Evolutionary conservation across 2,797 vertebrate genomes (phyloP), one percentile per base, ranked within the genome.

Genomic region (Molossus molossus): DNA sequence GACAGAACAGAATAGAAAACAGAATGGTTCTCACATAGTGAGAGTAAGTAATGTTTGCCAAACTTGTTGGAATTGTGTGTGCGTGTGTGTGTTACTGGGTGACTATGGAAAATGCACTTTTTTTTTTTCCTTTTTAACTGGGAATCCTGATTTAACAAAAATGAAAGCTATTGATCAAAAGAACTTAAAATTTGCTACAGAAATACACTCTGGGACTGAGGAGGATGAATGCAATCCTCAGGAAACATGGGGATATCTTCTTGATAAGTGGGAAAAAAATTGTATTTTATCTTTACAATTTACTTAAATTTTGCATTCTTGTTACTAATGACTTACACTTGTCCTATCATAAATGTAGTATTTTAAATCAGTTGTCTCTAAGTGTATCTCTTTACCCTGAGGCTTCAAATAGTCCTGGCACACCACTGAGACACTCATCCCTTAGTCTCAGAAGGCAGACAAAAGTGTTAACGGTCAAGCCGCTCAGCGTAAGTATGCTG

Each of bases 11-110:
- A 25, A 12, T 60, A 83, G 48, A 80, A 69, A 84, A 40, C 8
- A 94, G 29, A 50, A 75, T 7, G 13, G 64, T 70, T 88, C 27
- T 48, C 88, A n/a, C 2, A 11, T 65, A 62, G 4, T 3, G 37
- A 94, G n/a, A 67, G 20, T 67, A 94, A 81, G 4, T 73, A 48
- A 72, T 79, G 8, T n/a, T 69, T 72, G 55, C 48, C 92, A 73
- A 77, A 84, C 8, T 73, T 72, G 77, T 86, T 82, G 60, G 29
- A 90, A 70, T 50, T 75, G n/a, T 80, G 58, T 72, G n/a, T 86
- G 62, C 62, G 37, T 80, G 45, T 77, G 45, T 64, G 17, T 82
- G 10, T 92, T 81, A 90, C 23, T 64, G 20, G 5, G 8, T 50
- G 21, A 45, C 64, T 73, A 7, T 29, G 40, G 76, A 83, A 73